Conservation (phyloP, 2,113 vertebrate genomes). For the Taxidea taxus region DNA sequence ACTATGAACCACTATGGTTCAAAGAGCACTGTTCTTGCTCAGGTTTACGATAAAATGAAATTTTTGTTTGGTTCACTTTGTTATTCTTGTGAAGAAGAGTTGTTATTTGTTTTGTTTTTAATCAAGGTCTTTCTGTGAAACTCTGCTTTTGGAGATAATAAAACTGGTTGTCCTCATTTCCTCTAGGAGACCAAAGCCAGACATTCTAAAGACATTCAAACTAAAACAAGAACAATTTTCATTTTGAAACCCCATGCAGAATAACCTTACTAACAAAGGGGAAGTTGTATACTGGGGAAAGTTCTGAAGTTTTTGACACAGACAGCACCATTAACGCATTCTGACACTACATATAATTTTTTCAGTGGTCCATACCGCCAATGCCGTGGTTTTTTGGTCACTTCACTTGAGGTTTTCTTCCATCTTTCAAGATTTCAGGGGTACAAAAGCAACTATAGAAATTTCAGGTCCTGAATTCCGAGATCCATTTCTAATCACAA, state of each 20-base stretch:
- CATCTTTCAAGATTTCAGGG: not conserved
- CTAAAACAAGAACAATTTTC: not conserved
- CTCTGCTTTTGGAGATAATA: not conserved
- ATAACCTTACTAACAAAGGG: not conserved
- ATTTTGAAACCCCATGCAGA: not conserved
- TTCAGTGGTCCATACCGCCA: not conserved
- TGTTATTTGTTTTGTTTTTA: not conserved
- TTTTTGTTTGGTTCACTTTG: not conserved
- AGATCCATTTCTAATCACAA: not conserved
- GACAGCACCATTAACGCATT: not conserved
- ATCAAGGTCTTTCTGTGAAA: not conserved
- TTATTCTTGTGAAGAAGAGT: not conserved
- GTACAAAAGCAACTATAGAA: not conserved
- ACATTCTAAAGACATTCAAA: not conserved
- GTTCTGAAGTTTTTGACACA: not conserved
- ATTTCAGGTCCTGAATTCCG: not conserved
- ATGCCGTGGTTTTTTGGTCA: not conserved
- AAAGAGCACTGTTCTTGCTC: not conserved
- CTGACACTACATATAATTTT: not conserved
- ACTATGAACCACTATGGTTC: not conserved
- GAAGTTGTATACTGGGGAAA: not conserved
- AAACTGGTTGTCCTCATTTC: not conserved
- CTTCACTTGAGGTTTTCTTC: not conserved
- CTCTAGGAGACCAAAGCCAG: not conserved
- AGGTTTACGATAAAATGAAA: constrained; percentile 12